Evolutionary conservation across 2,797 vertebrate species (phyloP), one percentile per base, ranked within the genome.

Genomic region (Bucorvus abyssinicus): DNA sequence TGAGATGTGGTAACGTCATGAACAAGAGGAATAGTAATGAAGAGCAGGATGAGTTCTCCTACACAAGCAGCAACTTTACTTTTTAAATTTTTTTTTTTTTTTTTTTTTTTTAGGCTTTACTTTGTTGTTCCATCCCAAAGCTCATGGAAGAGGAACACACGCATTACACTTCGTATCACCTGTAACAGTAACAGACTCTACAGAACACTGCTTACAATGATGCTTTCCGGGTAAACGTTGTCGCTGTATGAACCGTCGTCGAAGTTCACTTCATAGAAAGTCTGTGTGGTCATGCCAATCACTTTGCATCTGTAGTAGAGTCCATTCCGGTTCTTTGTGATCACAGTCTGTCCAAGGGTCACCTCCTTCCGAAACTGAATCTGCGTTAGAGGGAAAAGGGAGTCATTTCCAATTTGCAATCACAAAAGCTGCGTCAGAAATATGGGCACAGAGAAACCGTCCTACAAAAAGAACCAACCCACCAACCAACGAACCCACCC

Each of bases 231-330:
- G 94, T 98, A 98, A 29, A 99, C 93, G 94, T 99, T 99, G 98
- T 99, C 99, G 2, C 99, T 99, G 97, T 99, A 99, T 4, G 99
- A 99, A 20, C 99, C 99, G 1, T 99, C 99, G 0, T 99, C 99
- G 4, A 99, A 99, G 97, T 99, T 99, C 44, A 99, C 99, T 94
- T 99, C 99, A 22, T 99, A 99, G 98, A 98, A 98, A 12, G 98
- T 99, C 97, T 99, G 99, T 0, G 98, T 98, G 8, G 98, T 98
- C 40, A 96, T 97, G 93, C 99, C 99, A 3, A 99, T 99, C 94
- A 99, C 98, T 79, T 97, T 98, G 84, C 99, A 99, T 92, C 98
- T 98, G 93, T 99, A 99, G 97, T 99, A 99, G 97, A 99, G 98
- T 42, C 99, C 98, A 1, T 99, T 99, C 7, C 97, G 97, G 96